Evolutionary conservation across 23 tunicate species (phyloP), one percentile per base, ranked within the genome.

Genomic region (Ascidia mentula): DNA sequence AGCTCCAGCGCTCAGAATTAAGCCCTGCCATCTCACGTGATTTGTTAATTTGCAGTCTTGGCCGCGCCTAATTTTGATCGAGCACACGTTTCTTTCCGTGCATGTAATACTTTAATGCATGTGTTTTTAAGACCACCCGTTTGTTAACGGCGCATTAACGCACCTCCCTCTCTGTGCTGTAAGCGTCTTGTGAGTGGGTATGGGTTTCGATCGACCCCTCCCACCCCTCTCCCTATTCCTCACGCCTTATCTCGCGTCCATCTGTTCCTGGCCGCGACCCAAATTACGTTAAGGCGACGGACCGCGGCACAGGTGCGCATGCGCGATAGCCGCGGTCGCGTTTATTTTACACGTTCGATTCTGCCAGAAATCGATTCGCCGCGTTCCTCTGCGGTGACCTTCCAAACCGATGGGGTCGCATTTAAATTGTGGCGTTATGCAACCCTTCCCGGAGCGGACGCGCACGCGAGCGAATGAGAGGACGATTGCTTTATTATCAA

Each of bases 31-130:
- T 42, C 15, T 42, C 65, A 28, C 28, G 22, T 53, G 65, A 53
- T 53, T 26, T 53, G 65, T 53, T 53, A 53, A 53, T 53, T 53
- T 53, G 65, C 65, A 53, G 65, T 53, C 24, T 53, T n/a, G n/a
- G n/a, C n/a, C n/a, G n/a, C n/a, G n/a, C n/a, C n/a, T n/a, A n/a
- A n/a, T n/a, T n/a, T n/a, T n/a, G n/a, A n/a, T n/a, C n/a, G n/a
- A n/a, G n/a, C n/a, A n/a, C n/a, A n/a, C n/a, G n/a, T n/a, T n/a
- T n/a, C n/a, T n/a, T n/a, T n/a, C n/a, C n/a, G n/a, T n/a, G n/a
- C n/a, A n/a, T n/a, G n/a, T n/a, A n/a, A n/a, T n/a, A n/a, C n/a
- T n/a, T n/a, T n/a, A n/a, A n/a, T n/a, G n/a, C n/a, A n/a, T n/a
- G n/a, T n/a, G n/a, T n/a, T n/a, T n/a, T n/a, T n/a, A n/a, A n/a